Evolutionary conservation across 1,140 invertebrate genomes (phyloP), one percentile per base, ranked within the genome.

Genomic region (Platorchestia sp.): DNA sequence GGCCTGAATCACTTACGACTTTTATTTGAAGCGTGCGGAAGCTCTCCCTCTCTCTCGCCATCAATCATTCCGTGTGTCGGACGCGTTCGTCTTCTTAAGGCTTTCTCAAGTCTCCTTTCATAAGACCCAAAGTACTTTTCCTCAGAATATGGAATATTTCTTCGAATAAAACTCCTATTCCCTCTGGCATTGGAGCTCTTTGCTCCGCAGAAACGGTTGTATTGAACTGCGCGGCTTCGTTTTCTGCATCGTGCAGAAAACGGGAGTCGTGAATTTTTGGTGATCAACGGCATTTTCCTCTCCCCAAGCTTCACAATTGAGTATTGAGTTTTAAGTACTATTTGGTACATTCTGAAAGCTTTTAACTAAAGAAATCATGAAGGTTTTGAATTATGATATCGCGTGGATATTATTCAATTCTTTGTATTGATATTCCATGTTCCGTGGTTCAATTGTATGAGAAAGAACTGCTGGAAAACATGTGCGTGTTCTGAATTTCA

Each of bases 141-240:
- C 44, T 42, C 87, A 90, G 87, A 90, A 90, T 90, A 90, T 90
- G 10, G 87, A 90, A 90, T 90, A 90, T 90, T 90, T 90, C 87
- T 90, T 90, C 87, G 10, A 45, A 90, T 42, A 42, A 45, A 90
- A 90, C 87, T 90, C 87, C 14, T 10, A 90, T 90, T 90, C 87
- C 87, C 87, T 19, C 7, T 44, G 87, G 87, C 41, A 90, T 90
- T 90, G 87, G 87, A 45, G 87, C 87, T 90, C 44, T 90, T 90
- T 90, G 44, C 87, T 42, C 27, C 41, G 3, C 41, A 7, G 22
- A 90, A 90, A 90, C 10, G 87, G 14, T 90, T 90, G 87, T 44
- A 42, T 90, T 90, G 87, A 43, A 90, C 19, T 90, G 59, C 59
- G 27, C 59, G 59, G 10, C 59, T 75, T 36, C 59, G 59, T 14